These are phyloP conservation scores for Andricus grossulariae DNA, from an alignment of 1,140 invertebrate genomes.

Conservation along the genomic window DNA sequence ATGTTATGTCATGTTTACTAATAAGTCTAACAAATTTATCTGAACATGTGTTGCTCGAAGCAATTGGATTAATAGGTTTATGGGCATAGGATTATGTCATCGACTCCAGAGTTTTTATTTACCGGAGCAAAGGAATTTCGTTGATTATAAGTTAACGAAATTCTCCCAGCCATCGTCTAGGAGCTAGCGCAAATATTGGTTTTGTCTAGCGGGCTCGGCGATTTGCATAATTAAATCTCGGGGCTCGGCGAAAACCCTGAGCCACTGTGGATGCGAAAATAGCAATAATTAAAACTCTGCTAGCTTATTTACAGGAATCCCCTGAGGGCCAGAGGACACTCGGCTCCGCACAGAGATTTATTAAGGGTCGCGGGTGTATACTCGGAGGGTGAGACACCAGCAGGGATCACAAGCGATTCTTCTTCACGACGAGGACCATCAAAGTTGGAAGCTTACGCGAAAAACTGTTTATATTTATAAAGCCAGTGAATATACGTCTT, in stretches of 20 bases:
- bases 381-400: background rate
- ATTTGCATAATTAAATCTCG: slow-evolving; percentile 61
- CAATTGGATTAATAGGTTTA: too few relatives aligned
- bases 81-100: too few relatives aligned
- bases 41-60: too few relatives aligned
- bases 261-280: slow-evolving; percentile 48
- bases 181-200: slow-evolving; percentile 53
- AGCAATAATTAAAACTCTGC: slow-evolving; percentile 60
- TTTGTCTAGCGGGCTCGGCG: slow-evolving; percentile 47
- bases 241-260: slow-evolving; percentile 30
- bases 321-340: slow-evolving; percentile 46
- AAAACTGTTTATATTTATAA: slow-evolving; percentile 28
- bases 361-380: slow-evolving; percentile 43
- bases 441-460: background rate
- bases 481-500: slow-evolving; percentile 22
- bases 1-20: too few relatives aligned
- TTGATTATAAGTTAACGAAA: slow-evolving; percentile 1
- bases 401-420: background rate
- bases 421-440: background rate
- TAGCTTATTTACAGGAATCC: slow-evolving; percentile 65
- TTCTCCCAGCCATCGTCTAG: background rate
- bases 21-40: too few relatives aligned
- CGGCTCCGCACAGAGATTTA: slow-evolving; percentile 46
- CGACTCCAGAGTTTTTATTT: too few relatives aligned
- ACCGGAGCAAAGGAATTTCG: too few relatives aligned